Conservation (phyloP, 1,140 invertebrate species). For the Phocides pigmalion region DNA sequence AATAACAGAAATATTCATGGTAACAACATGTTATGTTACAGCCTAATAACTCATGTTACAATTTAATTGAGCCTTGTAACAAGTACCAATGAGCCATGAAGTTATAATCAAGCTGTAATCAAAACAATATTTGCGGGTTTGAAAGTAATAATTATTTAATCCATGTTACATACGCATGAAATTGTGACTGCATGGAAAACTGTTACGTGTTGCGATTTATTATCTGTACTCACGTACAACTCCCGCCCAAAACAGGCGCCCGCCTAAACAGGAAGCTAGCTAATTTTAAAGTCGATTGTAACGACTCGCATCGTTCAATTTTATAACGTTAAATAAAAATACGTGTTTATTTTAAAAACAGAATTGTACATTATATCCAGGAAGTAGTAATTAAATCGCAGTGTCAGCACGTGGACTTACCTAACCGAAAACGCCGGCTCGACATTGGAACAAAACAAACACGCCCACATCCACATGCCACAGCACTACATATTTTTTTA, state of each 20-base stretch:
- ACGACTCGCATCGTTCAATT: not conserved
- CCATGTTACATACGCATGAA: not conserved
- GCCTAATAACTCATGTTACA: not conserved
- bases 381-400: conserved; percentile 6
- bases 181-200: not conserved
- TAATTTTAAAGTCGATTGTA: conserved; percentile 7
- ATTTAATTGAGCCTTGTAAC: not conserved
- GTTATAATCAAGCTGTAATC: not conserved
- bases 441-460: conserved; percentile 46
- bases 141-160: not conserved
- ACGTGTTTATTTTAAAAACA: conserved; percentile 8
- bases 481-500: conserved; percentile 29
- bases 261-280: conserved; percentile 20
- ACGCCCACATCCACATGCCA: conserved; percentile 34
- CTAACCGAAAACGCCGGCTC: conserved; percentile 42
- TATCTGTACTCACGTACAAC: conserved; percentile 9
- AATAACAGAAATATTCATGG: not conserved
- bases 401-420: conserved; percentile 36
- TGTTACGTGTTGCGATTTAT: not conserved
- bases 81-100: not conserved
- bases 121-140: not conserved
- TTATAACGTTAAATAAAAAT: not conserved
- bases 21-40: not conserved
- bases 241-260: conserved; percentile 26
- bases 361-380: not conserved